phyloP scores from a whole-genome alignment of 2,113 vertebrate species.

The Pedionomus torquatus region DNA sequence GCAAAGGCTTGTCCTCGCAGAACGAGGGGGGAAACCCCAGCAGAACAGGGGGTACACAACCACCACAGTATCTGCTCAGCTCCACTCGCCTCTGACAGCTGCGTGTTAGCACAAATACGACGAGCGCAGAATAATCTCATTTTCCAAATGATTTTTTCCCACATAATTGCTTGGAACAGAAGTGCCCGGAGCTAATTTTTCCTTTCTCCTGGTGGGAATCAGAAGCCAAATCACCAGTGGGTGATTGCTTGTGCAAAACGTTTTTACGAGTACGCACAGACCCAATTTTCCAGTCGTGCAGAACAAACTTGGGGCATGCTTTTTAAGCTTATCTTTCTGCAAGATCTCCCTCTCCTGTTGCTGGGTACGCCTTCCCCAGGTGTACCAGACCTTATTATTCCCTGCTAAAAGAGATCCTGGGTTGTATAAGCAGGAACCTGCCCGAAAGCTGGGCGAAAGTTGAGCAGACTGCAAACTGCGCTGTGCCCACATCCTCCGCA shows the following conservation, averaged over 20 bases:
- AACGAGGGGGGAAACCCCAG: background rate
- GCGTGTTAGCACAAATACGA: background rate
- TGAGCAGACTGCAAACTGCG: background rate
- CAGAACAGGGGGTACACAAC: background rate
- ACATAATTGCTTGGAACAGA: background rate
- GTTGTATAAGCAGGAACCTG: background rate
- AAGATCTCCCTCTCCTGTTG: background rate
- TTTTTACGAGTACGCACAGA: background rate
- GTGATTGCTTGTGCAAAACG: slow-evolving; percentile 10
- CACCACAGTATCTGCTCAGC: background rate
- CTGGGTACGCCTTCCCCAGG: background rate
- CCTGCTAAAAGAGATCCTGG: background rate
- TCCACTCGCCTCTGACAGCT: accelerated
- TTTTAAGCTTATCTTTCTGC: background rate
- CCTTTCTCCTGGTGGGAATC: background rate
- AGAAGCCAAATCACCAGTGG: background rate
- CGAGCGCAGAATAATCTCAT: background rate
- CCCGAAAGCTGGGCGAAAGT: background rate
- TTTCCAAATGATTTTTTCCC: slow-evolving; percentile 26
- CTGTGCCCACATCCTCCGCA: accelerated
- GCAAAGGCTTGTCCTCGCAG: background rate
- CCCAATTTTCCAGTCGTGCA: slow-evolving; percentile 1
- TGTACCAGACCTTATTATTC: background rate
- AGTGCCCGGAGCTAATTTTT: slow-evolving; percentile 18
- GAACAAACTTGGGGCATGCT: background rate